These are phyloP conservation scores for Wiebesia pumilae DNA, from an alignment of 1,140 invertebrate species.

Conservation along the genomic window DNA sequence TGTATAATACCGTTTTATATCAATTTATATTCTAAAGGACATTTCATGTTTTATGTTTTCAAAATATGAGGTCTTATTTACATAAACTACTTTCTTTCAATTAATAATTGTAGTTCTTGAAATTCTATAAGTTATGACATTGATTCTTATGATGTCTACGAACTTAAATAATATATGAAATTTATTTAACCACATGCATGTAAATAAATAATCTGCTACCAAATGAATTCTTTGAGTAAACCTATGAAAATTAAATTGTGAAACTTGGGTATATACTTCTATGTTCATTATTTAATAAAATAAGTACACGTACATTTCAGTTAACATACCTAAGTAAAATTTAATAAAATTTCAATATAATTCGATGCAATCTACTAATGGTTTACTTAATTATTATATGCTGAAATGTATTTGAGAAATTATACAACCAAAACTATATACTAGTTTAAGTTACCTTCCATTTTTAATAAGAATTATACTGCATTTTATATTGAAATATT, in stretches of 20 bases:
- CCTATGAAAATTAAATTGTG: neutral
- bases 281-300: neutral
- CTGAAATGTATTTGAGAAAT: too few relatives aligned
- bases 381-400: too few relatives aligned
- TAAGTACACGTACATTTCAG: neutral
- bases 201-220: neutral
- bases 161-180: neutral
- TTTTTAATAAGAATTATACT: too few relatives aligned
- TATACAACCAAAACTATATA: too few relatives aligned
- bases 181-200: neutral
- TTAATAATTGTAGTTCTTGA: neutral
- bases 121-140: neutral
- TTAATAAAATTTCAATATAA: neutral
- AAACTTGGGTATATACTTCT: neutral
- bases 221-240: neutral
- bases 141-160: slow-evolving; percentile 3
- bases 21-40: neutral
- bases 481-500: too few relatives aligned
- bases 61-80: neutral
- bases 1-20: too few relatives aligned
- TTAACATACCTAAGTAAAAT: neutral
- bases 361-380: neutral
- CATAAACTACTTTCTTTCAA: neutral
- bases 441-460: too few relatives aligned
- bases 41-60: neutral